Evolutionary conservation across 1,140 invertebrate species (phyloP), one percentile per base, ranked within the genome.

Genomic region (Aphaenogaster ashmeadi): DNA sequence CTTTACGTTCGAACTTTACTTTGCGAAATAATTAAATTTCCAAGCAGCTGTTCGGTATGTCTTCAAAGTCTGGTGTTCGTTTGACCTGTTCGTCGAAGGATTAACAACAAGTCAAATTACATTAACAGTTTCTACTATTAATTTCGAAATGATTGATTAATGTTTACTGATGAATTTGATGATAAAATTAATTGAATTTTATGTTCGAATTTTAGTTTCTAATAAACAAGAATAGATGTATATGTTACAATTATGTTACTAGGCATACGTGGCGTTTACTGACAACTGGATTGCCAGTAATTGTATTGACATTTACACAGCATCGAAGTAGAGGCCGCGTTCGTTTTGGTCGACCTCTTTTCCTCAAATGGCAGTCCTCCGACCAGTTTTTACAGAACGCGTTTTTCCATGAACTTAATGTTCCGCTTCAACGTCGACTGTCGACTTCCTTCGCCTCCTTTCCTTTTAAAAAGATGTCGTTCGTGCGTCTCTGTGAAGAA

Each of bases 351-450:
- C 71, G 47, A 52, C 83, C 60, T 85, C 56, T 78, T 77, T 77
- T 66, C 47, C 83, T 27, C 58, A 33, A 36, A 67, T 69, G 75
- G 84, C 62, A 67, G 36, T 58, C 41, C 58, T 13, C 62, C 50
- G 58, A 78, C 62, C 62, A 69, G 84, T 79, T 86, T 79, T 86
- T 86, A 47, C 13, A 18, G 84, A 79, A 67, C 41, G 33, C 50
- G 38, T 79, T 86, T 86, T 86, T 79, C 74, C 84, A 86, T 69
- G 38, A 66, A 64, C 62, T 79, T 67, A 54, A 79, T 66, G 84
- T 67, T 86, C 74, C 74, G 62, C 44, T 77, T 64, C 18, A 64
- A 74, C 71, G 13, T 75, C 71, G 18, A 62, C 47, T 27, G 56
- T 18, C 27, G n/a, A 79, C 74, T 79, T 64, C 72, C 47, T 79